Evolutionary conservation across 2,113 vertebrate genomes (phyloP), one percentile per base, ranked within the genome.

Genomic region (Donacobius atricapilla): DNA sequence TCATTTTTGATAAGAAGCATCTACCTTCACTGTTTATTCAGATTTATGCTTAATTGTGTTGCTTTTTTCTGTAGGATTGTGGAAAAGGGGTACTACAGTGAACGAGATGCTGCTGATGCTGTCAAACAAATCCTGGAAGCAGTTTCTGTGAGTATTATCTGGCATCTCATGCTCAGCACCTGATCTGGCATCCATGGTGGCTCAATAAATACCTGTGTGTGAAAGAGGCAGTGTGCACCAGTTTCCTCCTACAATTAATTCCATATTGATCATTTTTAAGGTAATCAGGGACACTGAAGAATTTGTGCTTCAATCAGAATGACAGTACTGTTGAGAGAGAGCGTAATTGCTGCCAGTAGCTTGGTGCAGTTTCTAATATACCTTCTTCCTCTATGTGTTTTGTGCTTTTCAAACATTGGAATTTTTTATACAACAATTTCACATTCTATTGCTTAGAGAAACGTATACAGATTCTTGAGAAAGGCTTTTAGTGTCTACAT

Each of bases 71-170:
- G 44, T 83, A 99, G 99, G 97, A 99, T 99, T 97, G 99, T 99
- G 93, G 99, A 99, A 94, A 99, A 99, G 44, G 98, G 98, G 13
- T 99, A 99, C 92, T 99, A 99, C 57, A 99, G 98, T 84, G 99
- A 99, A 68, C 97, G 98, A 66, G 99, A 99, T 68, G 99, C 98
- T 68, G 99, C 99, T n/a, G 98, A 98, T 9, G 98, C 98, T 19
- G 98, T 99, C 89, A 99, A 98, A 82, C 99, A 99, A 93, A 98
- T 99, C 79, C 97, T 99, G 97, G 98, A 99, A 85, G 99, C 99
- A 0, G 99, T 99, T 30, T 98, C 98, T 84, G 99, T 99, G 95
- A 99, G 99, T 99, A 97, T 93, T 96, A 73, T 94, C 64, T 94
- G 47, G 20, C 39, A 39, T 68, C 9, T 17, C 9, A 35, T 15